Base-by-base conservation (phyloP, 2,888 invertebrate genomes). In the Danaus chrysippus region DNA sequence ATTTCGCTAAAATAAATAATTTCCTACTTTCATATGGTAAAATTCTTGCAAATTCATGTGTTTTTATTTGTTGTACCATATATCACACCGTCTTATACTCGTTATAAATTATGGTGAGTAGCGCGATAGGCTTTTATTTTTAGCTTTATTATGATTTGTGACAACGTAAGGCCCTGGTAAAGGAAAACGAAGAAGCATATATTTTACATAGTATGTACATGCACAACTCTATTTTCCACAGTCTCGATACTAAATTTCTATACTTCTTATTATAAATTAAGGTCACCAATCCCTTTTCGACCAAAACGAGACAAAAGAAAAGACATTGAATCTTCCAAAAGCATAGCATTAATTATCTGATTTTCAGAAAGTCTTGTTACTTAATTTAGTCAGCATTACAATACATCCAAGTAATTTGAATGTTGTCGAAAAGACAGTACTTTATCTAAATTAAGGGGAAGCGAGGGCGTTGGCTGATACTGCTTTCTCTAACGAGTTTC, bases 141-240 rank as follows among this genome's bases (percentile, higher is more conserved):
- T 59, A 61, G 58, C 58, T 61, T 66, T 61, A 63, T 61, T 66
- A 61, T 66, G 65, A 66, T 66, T 66, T 66, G 61, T 66, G 63
- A 56, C 43, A 49, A 61, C 56, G 63, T 63, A 54, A 63, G 60
- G 56, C 61, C 58, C 56, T 56, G 61, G 63, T 61, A 59, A 66
- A 58, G 61, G 61, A 61, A 61, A 61, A 66, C 54, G 65, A 54
- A 61, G 54, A 59, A 44, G 19, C 57, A 59, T 59, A 59, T 59
- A 23, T 60, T 43, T 41, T 54, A 58, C 55, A 59, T 54, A 49
- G 57, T 57, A 56, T 43, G 43, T 56, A 43, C 44, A 15, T 15
- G 41, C 11, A 23, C 15, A 34, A 46, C 44, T 46, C 46, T 34
- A 8, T 34, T 34, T 34, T 34, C 23, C 23, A 6, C 8, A 34